phyloP scores from a whole-genome alignment of 1,140 invertebrate species.

The Alviniconcha marisindica region DNA sequence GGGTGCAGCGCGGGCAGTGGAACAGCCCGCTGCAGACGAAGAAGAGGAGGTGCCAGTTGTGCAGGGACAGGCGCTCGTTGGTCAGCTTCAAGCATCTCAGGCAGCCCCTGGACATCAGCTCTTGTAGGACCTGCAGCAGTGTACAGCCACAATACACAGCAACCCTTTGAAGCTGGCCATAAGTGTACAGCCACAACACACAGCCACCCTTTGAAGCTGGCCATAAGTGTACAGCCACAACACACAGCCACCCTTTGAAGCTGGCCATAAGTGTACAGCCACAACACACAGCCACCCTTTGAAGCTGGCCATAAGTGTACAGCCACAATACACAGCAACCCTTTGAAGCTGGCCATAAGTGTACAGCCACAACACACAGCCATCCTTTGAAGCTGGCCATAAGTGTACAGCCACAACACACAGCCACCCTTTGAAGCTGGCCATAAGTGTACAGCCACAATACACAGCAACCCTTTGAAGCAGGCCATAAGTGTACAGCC shows the following conservation, averaged over 20 bases:
- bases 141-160: no score
- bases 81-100: background rate
- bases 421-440: no score
- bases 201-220: background rate
- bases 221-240: background rate
- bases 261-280: background rate
- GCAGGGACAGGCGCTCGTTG: background rate
- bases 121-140: background rate
- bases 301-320: no score
- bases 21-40: background rate
- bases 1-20: background rate
- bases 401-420: no score
- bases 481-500: no score
- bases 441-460: no score
- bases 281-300: background rate
- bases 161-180: no score
- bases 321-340: no score
- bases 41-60: background rate
- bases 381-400: no score
- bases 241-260: background rate
- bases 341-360: no score
- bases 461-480: no score
- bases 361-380: no score
- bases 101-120: background rate
- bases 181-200: background rate